Conservation (phyloP, 2,888 invertebrate species). For the Thereva unica region DNA sequence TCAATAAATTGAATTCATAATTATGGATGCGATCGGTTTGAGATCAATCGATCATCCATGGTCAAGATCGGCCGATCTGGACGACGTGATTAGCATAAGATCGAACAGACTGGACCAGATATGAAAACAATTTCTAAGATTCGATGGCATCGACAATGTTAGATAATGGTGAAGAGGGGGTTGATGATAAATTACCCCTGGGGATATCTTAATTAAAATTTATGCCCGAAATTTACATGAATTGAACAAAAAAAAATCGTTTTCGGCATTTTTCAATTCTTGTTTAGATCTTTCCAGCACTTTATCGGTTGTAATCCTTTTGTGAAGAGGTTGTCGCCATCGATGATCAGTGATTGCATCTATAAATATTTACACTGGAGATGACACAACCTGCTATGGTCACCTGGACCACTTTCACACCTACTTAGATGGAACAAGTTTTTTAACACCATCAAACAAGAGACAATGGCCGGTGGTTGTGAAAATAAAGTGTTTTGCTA, state of each 20-base stretch:
- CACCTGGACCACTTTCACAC: slow-evolving; percentile 23
- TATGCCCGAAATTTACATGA: slow-evolving; percentile 33
- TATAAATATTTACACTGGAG: slow-evolving; percentile 31
- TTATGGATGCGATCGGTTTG: slow-evolving; percentile 30
- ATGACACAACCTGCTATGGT: slow-evolving; percentile 26
- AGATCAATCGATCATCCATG: slow-evolving; percentile 35
- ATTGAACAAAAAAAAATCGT: slow-evolving; percentile 15
- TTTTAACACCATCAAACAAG: not conserved
- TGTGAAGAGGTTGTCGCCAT: slow-evolving; percentile 22
- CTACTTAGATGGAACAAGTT: slow-evolving; percentile 24
- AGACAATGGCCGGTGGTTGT: too few species aligned
- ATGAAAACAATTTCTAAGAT: slow-evolving; percentile 31
- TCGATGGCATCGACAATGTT: slow-evolving; percentile 15
- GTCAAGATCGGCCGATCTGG: slow-evolving; percentile 23
- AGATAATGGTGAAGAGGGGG: slow-evolving; percentile 14
- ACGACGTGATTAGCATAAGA: slow-evolving; percentile 37
- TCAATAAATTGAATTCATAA: slow-evolving; percentile 36
- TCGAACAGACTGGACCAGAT: slow-evolving; percentile 13
- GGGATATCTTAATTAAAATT: slow-evolving; percentile 37
- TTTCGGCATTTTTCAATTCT: slow-evolving; percentile 17
- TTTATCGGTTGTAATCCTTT: slow-evolving; percentile 19
- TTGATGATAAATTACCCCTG: slow-evolving; percentile 37
- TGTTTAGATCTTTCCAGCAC: slow-evolving; percentile 8
- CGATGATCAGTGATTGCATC: slow-evolving; percentile 28
- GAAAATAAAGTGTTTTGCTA: too few species aligned